These are phyloP conservation scores for Ovis canadensis DNA, from an alignment of 2,113 vertebrate species.

Conservation along the genomic window DNA sequence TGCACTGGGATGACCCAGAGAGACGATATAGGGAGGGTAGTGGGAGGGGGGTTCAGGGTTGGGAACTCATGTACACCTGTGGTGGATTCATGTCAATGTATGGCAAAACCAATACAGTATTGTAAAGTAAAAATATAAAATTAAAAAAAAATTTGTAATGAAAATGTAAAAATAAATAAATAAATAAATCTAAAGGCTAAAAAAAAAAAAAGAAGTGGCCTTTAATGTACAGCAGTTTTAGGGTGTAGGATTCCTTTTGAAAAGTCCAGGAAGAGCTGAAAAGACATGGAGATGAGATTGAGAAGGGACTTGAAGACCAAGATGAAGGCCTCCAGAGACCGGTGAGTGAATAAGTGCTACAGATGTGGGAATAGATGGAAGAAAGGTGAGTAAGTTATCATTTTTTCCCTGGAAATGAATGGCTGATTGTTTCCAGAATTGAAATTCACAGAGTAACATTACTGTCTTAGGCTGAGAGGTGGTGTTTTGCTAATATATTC, in stretches of 20 bases:
- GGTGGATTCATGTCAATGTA: too few species aligned
- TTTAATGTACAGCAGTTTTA: neutral
- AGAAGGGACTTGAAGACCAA: neutral
- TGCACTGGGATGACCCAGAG: too few species aligned
- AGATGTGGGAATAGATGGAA: neutral
- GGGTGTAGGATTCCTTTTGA: neutral
- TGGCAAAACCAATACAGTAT: too few species aligned
- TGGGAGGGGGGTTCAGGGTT: too few species aligned
- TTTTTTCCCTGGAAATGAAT: neutral
- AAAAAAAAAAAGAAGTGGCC: neutral
- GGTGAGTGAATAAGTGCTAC: too few species aligned
- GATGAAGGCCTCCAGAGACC: neutral
- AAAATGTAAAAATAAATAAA: too few species aligned
- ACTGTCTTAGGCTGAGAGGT: neutral
- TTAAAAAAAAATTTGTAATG: too few species aligned
- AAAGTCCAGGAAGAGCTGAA: neutral
- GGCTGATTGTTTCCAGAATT: neutral
- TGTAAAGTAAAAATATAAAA: too few species aligned
- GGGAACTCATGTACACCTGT: too few species aligned
- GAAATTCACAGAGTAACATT: neutral
- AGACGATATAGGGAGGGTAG: too few species aligned
- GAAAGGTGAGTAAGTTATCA: neutral
- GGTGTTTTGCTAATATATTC: neutral
- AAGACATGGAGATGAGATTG: neutral
- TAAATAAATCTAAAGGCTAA: too few species aligned